Evolutionary conservation across 2,797 vertebrate genomes (phyloP), one percentile per base, ranked within the genome.

Genomic region (Lagocephalus sceleratus): DNA sequence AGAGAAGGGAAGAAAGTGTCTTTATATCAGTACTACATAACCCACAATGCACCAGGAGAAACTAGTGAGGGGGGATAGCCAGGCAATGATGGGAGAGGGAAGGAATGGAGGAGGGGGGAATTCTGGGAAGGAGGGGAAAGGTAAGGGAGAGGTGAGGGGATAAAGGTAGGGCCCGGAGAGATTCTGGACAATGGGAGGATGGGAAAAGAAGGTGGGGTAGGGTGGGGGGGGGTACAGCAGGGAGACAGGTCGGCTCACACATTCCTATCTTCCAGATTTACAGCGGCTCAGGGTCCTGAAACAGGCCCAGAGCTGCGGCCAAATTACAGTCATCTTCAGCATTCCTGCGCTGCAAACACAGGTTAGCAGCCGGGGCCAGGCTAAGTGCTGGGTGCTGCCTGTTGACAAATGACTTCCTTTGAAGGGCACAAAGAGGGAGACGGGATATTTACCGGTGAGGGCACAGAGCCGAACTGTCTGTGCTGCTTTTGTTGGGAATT

Each of bases 321-420:
- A 89, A 89, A 92, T 92, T 88, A 92, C 84, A 90, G 89, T 92
- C 75, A 92, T 92, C 84, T 46, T 53, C 54, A 72, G 71, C 87
- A 92, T 92, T 91, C 91, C 87, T 87, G 56, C 61, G 81, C 77
- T 64, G 73, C 85, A 90, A 88, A 90, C 81, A 90, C 81, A 87
- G 85, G 82, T 85, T 87, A 79, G 85, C 85, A 79, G 75, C 68
- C 73, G 73, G 73, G 32, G 76, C 69, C 20, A n/a, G 56, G 64
- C 78, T 90, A 90, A 90, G 76, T 90, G 84, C 76, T 85, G 85
- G 88, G 81, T 90, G 83, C 85, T 82, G 76, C 63, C 66, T 76
- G 82, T 71, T 90, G 90, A 92, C 90, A 91, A 90, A 91, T 90
- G 84, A 90, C 88, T 91, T 90, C 87, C 90, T 91, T 89, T 85